phyloP scores from a whole-genome alignment of 2,113 vertebrate genomes.

The Rhynchomys soricoides region DNA sequence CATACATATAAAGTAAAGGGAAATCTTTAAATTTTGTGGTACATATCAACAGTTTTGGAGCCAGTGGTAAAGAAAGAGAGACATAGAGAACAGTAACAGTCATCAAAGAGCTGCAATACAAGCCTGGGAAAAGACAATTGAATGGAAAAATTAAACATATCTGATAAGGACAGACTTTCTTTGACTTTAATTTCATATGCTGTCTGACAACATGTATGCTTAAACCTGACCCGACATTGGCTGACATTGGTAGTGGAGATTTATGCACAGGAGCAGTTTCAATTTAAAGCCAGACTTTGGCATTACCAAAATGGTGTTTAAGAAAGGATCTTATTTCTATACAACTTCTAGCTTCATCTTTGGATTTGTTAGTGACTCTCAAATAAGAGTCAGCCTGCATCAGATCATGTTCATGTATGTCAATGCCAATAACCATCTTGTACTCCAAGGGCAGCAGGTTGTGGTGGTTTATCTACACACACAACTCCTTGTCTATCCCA shows the following conservation, averaged over 20 bases:
- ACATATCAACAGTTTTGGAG: not conserved
- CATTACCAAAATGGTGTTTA: not conserved
- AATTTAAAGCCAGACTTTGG: not conserved
- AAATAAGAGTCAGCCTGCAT: not conserved
- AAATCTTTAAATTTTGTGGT: not conserved
- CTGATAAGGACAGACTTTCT: not conserved
- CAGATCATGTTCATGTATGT: rapidly evolving
- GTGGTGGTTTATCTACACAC: not conserved
- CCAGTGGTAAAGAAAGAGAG: not conserved
- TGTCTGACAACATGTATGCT: not conserved
- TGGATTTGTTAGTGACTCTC: not conserved
- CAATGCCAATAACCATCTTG: not conserved
- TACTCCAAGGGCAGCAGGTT: not conserved
- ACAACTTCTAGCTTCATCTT: not conserved
- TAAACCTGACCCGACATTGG: not conserved
- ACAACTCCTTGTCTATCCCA: too few species aligned
- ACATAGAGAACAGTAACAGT: not conserved
- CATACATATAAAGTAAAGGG: not conserved
- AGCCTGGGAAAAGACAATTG: not conserved
- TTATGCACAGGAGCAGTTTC: not conserved
- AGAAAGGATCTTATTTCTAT: not conserved
- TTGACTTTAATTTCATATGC: not conserved
- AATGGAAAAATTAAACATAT: not conserved
- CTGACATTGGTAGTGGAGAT: not conserved
- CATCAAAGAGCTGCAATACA: not conserved